Base-by-base conservation (phyloP, 2,888 invertebrate species). In the Himalopsyche japonica region DNA sequence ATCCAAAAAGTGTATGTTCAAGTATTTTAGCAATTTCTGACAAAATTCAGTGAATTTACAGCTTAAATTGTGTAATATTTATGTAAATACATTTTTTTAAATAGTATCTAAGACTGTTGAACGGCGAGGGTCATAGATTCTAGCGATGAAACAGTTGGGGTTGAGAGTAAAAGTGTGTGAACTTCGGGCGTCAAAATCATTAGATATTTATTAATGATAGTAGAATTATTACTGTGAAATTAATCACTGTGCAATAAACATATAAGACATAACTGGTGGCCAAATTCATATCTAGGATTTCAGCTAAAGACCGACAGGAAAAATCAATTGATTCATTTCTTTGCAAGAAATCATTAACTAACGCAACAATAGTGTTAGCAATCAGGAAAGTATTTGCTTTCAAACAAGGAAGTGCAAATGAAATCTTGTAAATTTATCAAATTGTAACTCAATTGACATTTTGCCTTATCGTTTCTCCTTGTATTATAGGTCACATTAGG, bases 51-150 rank as follows among this genome's bases (percentile, higher is more conserved):
- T 70, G 70, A 27, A 70, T 27, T 70, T 27, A 70, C 70, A 70
- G 70, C 70, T 82, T 37, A 77, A 76, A 82, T 77, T 57, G 37
- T 82, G 79, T 82, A 79, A 79, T 70, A 70, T 79, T 82, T 64
- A 30, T 82, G 82, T 82, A 82, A 70, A 82, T 82, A 82, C 79
- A 79, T 82, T 79, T 81, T 80, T 82, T 82, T 79, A 82, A 82
- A 70, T 79, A 79, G 82, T 82, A 15, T 47, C 27, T 82, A 82
- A 82, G 82, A 47, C 70, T 79, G 82, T 82, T 79, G 82, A 82
- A 24, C 81, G 70, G 6, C 12, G 12, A 27, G 30, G 24, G 57
- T 57, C 57, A 57, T 20, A 57, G 4, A 57, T 24, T 70, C 70
- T 70, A 15, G 27, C 10, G 27, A 70, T 20, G 27, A 70, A 15